Evolutionary conservation across 2,888 invertebrate species (phyloP), one percentile per base, ranked within the genome.

Genomic region (Epiperipatus broadwayi): DNA sequence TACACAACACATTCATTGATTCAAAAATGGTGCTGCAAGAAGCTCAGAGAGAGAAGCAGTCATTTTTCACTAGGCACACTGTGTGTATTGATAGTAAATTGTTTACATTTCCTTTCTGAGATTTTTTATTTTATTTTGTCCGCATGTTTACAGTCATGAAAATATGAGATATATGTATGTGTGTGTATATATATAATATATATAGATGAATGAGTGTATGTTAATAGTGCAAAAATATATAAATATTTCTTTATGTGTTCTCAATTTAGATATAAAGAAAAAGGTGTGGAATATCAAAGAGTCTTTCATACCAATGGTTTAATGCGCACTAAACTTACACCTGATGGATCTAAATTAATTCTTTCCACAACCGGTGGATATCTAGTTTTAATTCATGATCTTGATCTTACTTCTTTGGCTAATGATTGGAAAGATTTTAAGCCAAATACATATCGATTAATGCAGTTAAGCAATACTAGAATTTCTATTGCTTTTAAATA

Each of bases 361-460:
- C 75, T 91, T 57, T 81, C 84, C 46, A 87, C 87, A 0, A 80
- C 84, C 1, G 77, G 78, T 20, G 91, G 89, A 5, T 78, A 83
- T 54, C 69, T 91, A 38, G 76, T 91, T 52, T 71, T 89, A 25
- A 73, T 91, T 44, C 87, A 89, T 55, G 72, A 89, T 57, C 67
- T 91, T 42, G 77, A 85, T 59, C 66, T 91, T 44, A 67, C 71
- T 21, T 78, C 75, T 3, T 61, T 91, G 48, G 71, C 72, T 18
- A 70, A 72, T 45, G 85, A 89, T 60, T 67, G 89, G 47, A 70
- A 71, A 51, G 79, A 78, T 38, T 85, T 85, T 58, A 75, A 77
- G 79, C 85, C 87, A 32, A 79, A 78, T 58, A 69, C 84, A 59
- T 85, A 83, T 58, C 67, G 84, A 48, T 63, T 85, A 49, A 84